Evolutionary conservation across 2,888 invertebrate genomes (phyloP).

Genomic region (Pyrrhopygopsis socrates): DNA sequence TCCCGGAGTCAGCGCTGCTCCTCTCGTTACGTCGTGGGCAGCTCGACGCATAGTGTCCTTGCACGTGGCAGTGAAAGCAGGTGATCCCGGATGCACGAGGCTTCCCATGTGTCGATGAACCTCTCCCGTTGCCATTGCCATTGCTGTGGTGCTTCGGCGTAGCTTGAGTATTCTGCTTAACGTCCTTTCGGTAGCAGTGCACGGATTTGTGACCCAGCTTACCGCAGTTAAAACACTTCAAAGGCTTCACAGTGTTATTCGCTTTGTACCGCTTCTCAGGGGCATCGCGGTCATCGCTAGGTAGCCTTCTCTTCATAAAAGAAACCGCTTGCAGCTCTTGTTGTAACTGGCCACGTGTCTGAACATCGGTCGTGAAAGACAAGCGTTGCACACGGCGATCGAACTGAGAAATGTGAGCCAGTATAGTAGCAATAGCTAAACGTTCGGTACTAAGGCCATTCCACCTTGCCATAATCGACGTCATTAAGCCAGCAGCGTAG

Average conservation of each 20-base stretch:
- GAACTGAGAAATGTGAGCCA: conserved; percentile 53
- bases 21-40: too few relatives aligned
- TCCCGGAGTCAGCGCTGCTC: not conserved
- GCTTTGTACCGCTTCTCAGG: too few relatives aligned
- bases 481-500: conserved; percentile 46
- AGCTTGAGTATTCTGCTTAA: too few relatives aligned
- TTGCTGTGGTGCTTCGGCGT: too few relatives aligned
- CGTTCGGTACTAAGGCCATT: conserved; percentile 54
- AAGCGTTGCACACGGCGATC: conserved; percentile 46
- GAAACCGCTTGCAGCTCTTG: conserved; percentile 43
- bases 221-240: not conserved
- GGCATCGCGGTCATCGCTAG: not conserved
- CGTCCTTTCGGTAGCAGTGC: too few relatives aligned
- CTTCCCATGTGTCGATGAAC: too few relatives aligned
- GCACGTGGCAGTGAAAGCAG: too few relatives aligned
- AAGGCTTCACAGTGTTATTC: not conserved
- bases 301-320: not conserved
- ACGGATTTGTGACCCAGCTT: not conserved
- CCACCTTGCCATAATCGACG: conserved; percentile 42
- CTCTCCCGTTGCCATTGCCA: too few relatives aligned
- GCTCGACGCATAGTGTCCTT: too few relatives aligned
- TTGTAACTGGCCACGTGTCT: conserved; percentile 39
- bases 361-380: conserved; percentile 49
- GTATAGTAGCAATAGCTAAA: conserved; percentile 49
- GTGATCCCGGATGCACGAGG: too few relatives aligned